Evolutionary conservation across 2,888 invertebrate species (phyloP), one percentile per base, ranked within the genome.

Genomic region (Ormyrus rosae): DNA sequence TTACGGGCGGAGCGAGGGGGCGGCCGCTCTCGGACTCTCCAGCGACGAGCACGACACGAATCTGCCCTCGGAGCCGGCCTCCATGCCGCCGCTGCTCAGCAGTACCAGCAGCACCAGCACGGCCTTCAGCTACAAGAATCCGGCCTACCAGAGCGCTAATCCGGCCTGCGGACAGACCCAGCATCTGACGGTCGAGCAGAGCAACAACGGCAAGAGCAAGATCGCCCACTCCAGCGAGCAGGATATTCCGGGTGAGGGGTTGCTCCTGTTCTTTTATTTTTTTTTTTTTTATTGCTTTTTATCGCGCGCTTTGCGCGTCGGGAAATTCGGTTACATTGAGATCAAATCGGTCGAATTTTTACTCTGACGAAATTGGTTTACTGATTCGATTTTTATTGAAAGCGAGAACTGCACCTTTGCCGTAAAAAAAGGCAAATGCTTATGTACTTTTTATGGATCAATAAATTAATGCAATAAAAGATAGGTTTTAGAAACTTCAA

Each of bases 61-160:
- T 84, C 90, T 91, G 79, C 91, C 92, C 3, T 90, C 91, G 77
- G 93, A 93, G 84, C 93, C 93, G 8, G 92, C 91, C 64, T 93
- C 92, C 74, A 93, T 93, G 93, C 93, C 93, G 46, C 92, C 92
- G 72, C 90, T 92, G 70, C 90, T 87, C 0, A 85, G 92, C n/a
- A 90, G 89, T 82, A 88, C 89, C 78, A 86, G 86, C 71, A 87
- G 85, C 76, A 86, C 86, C 19, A 85, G 85, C 8, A 87, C 89
- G 2, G 91, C 92, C 81, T 95, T 95, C 90, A 95, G 94, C 86
- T 94, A 96, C 88, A 93, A 94, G 76, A 95, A 94, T 86, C 95
- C 95, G 0, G 93, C 94, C 56, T 96, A 96, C 88, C 95, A 95
- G 87, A 95, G 95, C 82, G 96, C 95, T 11, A 94, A 95, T 87